Percentiles rank a stretch among this genome's conserved stretches.
phyloP scores from a whole-genome alignment of 2,113 vertebrate species.

The Spea bombifrons region DNA sequence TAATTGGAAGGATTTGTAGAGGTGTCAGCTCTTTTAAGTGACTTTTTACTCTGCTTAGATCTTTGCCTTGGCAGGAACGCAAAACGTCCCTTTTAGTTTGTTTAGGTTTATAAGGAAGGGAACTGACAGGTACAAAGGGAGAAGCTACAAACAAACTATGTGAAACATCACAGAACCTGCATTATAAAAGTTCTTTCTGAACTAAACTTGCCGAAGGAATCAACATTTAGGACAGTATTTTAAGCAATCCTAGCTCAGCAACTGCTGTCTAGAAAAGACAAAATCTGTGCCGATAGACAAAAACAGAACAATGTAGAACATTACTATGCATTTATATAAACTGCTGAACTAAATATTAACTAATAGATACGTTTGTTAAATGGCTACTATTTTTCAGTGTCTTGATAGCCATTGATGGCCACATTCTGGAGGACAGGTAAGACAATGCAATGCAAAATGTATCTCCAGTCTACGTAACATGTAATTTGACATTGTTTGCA shows the following conservation, averaged over 20 bases:
- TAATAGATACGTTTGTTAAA: too few relatives aligned
- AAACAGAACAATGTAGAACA: too few relatives aligned
- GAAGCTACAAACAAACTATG: not conserved
- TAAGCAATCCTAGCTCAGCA: not conserved
- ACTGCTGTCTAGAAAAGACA: not conserved
- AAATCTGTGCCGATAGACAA: too few relatives aligned
- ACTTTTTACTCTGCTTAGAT: constrained; percentile 31
- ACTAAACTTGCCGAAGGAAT: constrained; percentile 6
- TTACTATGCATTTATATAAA: too few relatives aligned
- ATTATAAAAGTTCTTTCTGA: constrained; percentile 3
- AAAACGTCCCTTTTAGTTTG: constrained; percentile 31
- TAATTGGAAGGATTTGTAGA: constrained; percentile 44
- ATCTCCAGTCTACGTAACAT: too few relatives aligned
- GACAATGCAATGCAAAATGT: too few relatives aligned
- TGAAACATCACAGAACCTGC: constrained; percentile 21
- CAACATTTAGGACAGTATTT: not conserved
- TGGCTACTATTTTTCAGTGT: too few relatives aligned
- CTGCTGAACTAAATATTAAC: too few relatives aligned
- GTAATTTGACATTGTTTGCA: too few relatives aligned
- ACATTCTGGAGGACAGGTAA: too few relatives aligned
- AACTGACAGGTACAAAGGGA: constrained; percentile 36
- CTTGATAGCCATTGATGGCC: too few relatives aligned
- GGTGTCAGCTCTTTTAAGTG: constrained; percentile 36
- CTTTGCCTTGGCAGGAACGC: constrained; percentile 17
- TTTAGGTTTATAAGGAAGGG: constrained; percentile 15